A percentile compares a stretch with the other conserved stretches of the same genome.
These are phyloP conservation scores for Mimachlamys varia DNA, from an alignment of 2,888 invertebrate species.

Conservation along the genomic window DNA sequence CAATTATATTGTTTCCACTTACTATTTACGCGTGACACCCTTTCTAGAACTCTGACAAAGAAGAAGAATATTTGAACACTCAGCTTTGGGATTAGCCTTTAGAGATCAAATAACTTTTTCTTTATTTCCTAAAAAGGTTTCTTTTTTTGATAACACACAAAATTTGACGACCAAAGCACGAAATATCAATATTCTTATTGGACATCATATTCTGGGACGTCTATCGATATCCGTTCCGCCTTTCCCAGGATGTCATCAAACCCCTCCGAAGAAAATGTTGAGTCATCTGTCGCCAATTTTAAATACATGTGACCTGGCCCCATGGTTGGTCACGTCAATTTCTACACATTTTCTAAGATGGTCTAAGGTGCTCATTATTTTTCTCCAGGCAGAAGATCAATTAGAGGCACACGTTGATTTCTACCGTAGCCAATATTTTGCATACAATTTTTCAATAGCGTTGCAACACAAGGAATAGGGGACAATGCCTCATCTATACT, in stretches of 20 bases:
- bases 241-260: conserved; percentile 23
- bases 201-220: conserved; percentile 33
- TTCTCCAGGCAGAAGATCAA: conserved; percentile 36
- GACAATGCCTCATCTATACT: conserved; percentile 36
- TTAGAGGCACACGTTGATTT: conserved; percentile 36
- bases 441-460: conserved; percentile 31
- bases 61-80: not conserved
- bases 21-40: not conserved
- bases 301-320: conserved; percentile 32
- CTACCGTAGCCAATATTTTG: conserved; percentile 13
- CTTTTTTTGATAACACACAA: not conserved
- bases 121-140: not conserved
- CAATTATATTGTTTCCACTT: not conserved
- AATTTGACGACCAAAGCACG: not conserved
- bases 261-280: conserved; percentile 27
- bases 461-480: conserved; percentile 11
- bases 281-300: conserved; percentile 34
- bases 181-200: conserved; percentile 30
- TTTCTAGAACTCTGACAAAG: not conserved
- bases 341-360: conserved; percentile 31
- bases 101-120: not conserved
- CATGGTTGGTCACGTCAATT: conserved; percentile 36
- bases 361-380: conserved; percentile 27
- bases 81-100: not conserved
- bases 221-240: conserved; percentile 26